Evolutionary conservation across 1,140 invertebrate species (phyloP), one percentile per base, ranked within the genome.

Genomic region (Sminthurides bifidus): DNA sequence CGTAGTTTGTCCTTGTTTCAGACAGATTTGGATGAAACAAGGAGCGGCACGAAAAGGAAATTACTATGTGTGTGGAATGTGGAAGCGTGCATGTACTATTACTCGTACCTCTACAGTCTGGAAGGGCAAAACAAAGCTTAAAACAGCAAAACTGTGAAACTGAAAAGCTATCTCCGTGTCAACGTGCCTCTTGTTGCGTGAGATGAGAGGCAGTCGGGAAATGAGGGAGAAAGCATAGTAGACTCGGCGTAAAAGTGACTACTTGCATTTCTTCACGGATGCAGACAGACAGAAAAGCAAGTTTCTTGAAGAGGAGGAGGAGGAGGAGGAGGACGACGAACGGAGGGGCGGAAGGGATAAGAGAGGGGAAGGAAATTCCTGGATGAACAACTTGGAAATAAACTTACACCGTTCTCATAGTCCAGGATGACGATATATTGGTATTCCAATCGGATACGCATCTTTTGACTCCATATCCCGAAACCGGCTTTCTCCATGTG

Each of bases 381-480:
- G n/a, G n/a, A n/a, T n/a, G n/a, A n/a, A n/a, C n/a, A n/a, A n/a
- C n/a, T n/a, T n/a, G n/a, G n/a, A n/a, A 35, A 35, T 8, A 43
- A 10, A 75, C 79, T 77, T 76, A 95, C 91, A 71, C 88, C 91
- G 59, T 90, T 93, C 74, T 96, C 92, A 68, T 90, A 92, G 69
- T 97, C 93, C 77, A 97, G 87, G 48, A 96, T 91, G 21, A 95
- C 78, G 52, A 96, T 83, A 83, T 85, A 88, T 64, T 71, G 81
- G 44, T 83, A 79, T 66, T 95, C 91, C 37, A 97, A 72, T 62
- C 85, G 81, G 31, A 97, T 74, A 66, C 91, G 81, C 88, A 97
- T 95, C 70, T 94, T 93, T 74, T 98, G 94, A 31, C 92, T 97
- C 93, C 93, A 98, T 70, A 98, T 97, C 64, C 92, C 92, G 38